Conservation (phyloP, 2,888 invertebrate species). For the Euproctis similis region DNA sequence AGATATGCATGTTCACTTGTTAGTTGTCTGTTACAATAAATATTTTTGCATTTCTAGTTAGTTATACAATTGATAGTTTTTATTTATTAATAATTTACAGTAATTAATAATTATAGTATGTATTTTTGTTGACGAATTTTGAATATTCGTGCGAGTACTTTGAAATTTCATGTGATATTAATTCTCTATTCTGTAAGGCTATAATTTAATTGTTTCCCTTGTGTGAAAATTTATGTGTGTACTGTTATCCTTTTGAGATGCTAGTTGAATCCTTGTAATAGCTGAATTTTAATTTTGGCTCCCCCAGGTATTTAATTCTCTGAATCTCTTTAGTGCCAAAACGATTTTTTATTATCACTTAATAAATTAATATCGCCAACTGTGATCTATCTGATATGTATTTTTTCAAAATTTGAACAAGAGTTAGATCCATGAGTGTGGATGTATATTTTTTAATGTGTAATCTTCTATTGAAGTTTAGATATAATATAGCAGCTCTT, state of each 20-base stretch:
- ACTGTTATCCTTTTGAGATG: slow-evolving; percentile 50
- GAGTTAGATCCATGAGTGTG: slow-evolving; percentile 44
- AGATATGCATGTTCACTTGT: slow-evolving; percentile 61
- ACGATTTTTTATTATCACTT: slow-evolving; percentile 47
- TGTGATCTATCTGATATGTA: slow-evolving; percentile 57
- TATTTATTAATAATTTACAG: slow-evolving; percentile 67
- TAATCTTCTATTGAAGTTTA: slow-evolving; percentile 64
- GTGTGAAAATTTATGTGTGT: slow-evolving; percentile 38
- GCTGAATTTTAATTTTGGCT: slow-evolving; percentile 9
- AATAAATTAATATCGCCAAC: slow-evolving; percentile 43
- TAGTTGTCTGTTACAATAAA: slow-evolving; percentile 54
- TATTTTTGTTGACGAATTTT: slow-evolving; percentile 65
- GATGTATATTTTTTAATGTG: slow-evolving; percentile 63
- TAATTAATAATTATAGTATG: slow-evolving; percentile 64
- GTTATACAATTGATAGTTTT: slow-evolving; percentile 65
- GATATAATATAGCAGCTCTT: slow-evolving; percentile 53
- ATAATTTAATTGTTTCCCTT: slow-evolving; percentile 41
- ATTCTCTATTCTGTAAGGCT: slow-evolving; percentile 66
- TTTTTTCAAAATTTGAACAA: slow-evolving; percentile 45
- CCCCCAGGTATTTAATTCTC: slow-evolving; percentile 25
- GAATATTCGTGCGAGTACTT: slow-evolving; percentile 59
- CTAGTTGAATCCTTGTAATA: slow-evolving; percentile 17
- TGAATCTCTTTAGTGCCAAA: slow-evolving; percentile 71
- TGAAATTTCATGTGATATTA: slow-evolving; percentile 73
- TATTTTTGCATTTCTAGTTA: slow-evolving; percentile 72